A percentile compares a stretch with the other conserved stretches of the same genome.
phyloP scores from a whole-genome alignment of 2,888 invertebrate genomes.

The Cylindroiulus punctatus region DNA sequence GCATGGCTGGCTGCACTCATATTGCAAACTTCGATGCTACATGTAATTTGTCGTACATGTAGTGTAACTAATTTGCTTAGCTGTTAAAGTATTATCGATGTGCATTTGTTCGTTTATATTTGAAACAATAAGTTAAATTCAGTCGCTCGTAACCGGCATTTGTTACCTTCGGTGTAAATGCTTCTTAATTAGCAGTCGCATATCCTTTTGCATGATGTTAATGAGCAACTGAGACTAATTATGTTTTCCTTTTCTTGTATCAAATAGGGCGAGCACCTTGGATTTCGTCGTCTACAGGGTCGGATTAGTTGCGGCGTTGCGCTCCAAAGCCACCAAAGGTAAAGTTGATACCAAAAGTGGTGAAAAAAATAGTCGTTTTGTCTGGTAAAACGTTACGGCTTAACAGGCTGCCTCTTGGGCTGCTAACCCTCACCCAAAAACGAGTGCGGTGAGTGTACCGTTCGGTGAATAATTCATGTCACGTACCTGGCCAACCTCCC shows the following conservation, averaged over 20 bases:
- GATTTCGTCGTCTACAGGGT: slow-evolving; percentile 94
- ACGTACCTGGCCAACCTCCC: not conserved
- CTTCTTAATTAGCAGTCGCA: too few relatives aligned
- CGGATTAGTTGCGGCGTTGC: slow-evolving; percentile 89
- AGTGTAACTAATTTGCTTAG: too few relatives aligned
- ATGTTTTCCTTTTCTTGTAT: slow-evolving; percentile 61
- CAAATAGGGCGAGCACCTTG: slow-evolving; percentile 79
- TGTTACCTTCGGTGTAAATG: too few relatives aligned
- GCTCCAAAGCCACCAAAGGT: slow-evolving; percentile 86
- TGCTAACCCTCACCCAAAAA: slow-evolving; percentile 2
- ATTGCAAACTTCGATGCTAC: too few relatives aligned
- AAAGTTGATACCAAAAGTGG: slow-evolving; percentile 58
- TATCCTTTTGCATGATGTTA: too few relatives aligned
- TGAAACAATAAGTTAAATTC: too few relatives aligned
- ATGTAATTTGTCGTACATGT: too few relatives aligned
- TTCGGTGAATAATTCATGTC: slow-evolving; percentile 17
- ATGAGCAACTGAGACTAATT: too few relatives aligned
- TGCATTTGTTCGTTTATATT: too few relatives aligned
- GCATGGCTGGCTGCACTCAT: too few relatives aligned
- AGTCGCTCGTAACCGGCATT: too few relatives aligned
- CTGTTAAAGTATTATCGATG: too few relatives aligned
- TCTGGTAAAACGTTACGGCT: not conserved
- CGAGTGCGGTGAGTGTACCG: not conserved
- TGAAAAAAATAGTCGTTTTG: not conserved
- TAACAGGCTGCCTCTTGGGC: not conserved